Conservation (phyloP, 2,888 invertebrate genomes). For the Stegana nigrithorax region DNA sequence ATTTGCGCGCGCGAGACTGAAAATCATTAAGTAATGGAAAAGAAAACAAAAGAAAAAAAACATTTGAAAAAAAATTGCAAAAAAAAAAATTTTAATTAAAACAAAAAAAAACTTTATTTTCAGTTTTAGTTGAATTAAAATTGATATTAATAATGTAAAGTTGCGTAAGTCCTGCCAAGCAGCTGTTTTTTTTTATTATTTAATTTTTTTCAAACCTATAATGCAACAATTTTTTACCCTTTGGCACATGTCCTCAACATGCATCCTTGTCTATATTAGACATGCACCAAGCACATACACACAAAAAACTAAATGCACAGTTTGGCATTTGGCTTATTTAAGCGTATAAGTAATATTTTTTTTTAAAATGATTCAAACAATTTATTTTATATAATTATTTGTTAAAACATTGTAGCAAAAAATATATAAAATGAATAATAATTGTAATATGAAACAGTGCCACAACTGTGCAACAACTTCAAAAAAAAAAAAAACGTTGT, state of each 20-base stretch:
- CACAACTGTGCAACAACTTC: too few species aligned
- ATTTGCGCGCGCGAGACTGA: slow-evolving; percentile 49
- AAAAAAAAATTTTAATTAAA: slow-evolving; percentile 22
- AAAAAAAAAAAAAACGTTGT: background rate
- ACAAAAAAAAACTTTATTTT: slow-evolving; percentile 40
- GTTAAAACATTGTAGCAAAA: background rate
- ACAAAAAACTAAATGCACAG: slow-evolving; percentile 28
- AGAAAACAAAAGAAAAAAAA: slow-evolving; percentile 32
- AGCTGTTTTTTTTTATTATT: too few species aligned
- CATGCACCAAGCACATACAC: slow-evolving; percentile 48
- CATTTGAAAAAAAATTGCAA: slow-evolving; percentile 24
- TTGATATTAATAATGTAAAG: too few species aligned
- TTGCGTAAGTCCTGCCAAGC: too few species aligned
- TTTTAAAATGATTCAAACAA: slow-evolving; percentile 2
- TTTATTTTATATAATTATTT: background rate
- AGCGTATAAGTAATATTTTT: too few species aligned
- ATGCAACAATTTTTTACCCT: too few species aligned
- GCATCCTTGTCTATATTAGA: slow-evolving; percentile 60
- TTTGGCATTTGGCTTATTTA: too few species aligned
- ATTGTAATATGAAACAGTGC: too few species aligned
- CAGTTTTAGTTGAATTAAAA: too few species aligned
- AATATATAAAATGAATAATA: background rate
- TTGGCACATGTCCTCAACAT: slow-evolving; percentile 41
- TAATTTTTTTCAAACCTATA: too few species aligned
- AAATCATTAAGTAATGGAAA: slow-evolving; percentile 38